A percentile compares a stretch with the other conserved stretches of the same genome.
Conservation (phyloP, 2,888 invertebrate genomes). For the Orthonychiurus folsomi region DNA sequence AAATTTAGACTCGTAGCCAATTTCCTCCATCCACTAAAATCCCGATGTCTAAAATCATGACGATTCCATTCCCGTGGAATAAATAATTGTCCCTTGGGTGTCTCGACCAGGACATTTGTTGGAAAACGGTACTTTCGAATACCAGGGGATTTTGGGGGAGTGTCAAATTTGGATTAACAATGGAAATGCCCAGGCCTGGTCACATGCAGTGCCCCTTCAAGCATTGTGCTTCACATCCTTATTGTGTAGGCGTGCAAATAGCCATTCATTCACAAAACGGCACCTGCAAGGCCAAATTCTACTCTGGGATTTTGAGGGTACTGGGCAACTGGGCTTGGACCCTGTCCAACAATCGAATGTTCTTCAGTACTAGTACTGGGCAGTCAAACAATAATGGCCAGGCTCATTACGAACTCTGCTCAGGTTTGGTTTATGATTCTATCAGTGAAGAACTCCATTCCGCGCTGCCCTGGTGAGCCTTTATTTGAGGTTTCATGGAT, state of each 20-base stretch:
- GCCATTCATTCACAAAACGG: not conserved
- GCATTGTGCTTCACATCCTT: too few relatives aligned
- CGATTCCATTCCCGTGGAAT: not conserved
- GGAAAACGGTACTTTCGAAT: not conserved
- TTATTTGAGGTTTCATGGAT: too few relatives aligned
- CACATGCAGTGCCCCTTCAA: not conserved
- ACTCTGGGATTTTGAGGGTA: not conserved
- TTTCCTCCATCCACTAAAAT: too few relatives aligned
- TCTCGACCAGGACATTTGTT: not conserved
- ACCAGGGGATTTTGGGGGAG: not conserved
- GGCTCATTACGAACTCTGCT: not conserved
- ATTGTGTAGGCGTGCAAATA: slow-evolving; percentile 1
- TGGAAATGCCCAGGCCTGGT: not conserved
- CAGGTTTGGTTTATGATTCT: slow-evolving; percentile 1
- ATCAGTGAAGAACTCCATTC: too few relatives aligned
- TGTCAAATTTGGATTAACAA: not conserved
- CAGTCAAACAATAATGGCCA: not conserved
- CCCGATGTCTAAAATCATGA: too few relatives aligned
- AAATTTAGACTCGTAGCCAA: too few relatives aligned
- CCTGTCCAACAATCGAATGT: not conserved
- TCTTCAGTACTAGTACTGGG: not conserved
- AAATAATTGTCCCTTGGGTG: not conserved
- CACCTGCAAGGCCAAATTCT: not conserved
- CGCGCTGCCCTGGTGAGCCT: too few relatives aligned
- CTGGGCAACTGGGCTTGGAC: not conserved